These are phyloP conservation scores for Platyrinchus mystaceus DNA, from an alignment of 2,797 vertebrate species.

Conservation along the genomic window DNA sequence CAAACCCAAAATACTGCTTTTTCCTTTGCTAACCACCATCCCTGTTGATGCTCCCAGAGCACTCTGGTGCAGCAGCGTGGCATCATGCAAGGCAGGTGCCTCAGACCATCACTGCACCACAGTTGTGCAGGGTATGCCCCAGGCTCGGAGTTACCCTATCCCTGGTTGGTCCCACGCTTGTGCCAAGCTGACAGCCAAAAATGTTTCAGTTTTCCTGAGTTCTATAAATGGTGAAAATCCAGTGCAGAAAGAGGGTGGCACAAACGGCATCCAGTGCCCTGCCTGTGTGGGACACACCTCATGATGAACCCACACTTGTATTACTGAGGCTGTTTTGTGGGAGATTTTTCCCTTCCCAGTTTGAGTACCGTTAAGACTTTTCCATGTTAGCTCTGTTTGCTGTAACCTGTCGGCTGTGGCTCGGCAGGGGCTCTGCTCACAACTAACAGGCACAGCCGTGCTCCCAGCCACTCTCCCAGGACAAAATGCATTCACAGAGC, in stretches of 20 bases:
- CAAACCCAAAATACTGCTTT: accelerated
- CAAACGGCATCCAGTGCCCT: background rate
- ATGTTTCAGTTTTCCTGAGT: background rate
- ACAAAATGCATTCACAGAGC: background rate
- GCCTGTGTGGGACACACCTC: background rate
- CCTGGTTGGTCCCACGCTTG: background rate
- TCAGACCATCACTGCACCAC: too few relatives aligned
- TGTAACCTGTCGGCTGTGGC: background rate
- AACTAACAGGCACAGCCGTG: accelerated
- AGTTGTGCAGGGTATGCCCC: background rate
- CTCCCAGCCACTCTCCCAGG: background rate
- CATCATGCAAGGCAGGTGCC: accelerated
- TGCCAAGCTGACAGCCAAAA: background rate
- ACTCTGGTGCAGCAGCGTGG: background rate
- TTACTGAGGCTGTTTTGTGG: background rate
- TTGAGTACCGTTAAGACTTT: background rate
- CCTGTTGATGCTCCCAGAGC: accelerated
- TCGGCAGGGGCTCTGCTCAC: background rate
- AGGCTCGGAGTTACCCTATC: background rate
- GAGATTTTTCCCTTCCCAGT: background rate
- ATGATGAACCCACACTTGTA: background rate
- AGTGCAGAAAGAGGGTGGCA: accelerated
- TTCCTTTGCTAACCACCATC: background rate
- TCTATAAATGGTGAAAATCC: background rate
- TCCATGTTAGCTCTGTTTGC: background rate